A percentile compares a stretch with the other conserved stretches of the same genome.
phyloP scores from a whole-genome alignment of 92 coral and sea anemone genomes.

The Porites rus region DNA sequence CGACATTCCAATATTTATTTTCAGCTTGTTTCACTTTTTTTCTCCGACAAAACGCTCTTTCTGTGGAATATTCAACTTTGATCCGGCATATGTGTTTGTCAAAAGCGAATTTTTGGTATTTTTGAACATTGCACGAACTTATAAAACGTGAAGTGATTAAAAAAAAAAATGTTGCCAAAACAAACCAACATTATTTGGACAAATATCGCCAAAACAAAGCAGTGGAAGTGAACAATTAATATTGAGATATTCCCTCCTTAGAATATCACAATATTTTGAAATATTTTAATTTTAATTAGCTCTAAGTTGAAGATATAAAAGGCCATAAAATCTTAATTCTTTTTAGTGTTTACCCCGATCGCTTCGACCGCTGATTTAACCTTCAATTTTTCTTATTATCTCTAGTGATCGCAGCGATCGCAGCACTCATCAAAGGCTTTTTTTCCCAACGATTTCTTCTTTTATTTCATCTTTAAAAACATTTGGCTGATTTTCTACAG shows the following conservation, averaged over 20 bases:
- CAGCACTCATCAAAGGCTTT: background rate
- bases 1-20: constrained; percentile 5
- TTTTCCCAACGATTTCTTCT: background rate
- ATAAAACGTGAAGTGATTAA: no score
- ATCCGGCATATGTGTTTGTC: no score
- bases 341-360: background rate
- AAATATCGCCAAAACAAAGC: background rate
- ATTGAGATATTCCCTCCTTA: constrained; percentile 20
- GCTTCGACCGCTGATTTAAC: background rate
- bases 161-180: background rate
- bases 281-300: background rate
- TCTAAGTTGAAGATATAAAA: background rate
- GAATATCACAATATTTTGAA: constrained; percentile 10
- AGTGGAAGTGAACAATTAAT: background rate
- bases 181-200: background rate
- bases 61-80: no score
- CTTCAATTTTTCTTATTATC: background rate
- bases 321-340: background rate
- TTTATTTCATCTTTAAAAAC: no score
- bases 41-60: background rate
- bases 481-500: background rate
- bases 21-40: background rate
- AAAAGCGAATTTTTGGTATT: no score
- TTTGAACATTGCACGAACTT: no score
- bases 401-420: background rate